Evolutionary conservation across 2,888 invertebrate genomes (phyloP).

Genomic region (Xylota segnis): DNA sequence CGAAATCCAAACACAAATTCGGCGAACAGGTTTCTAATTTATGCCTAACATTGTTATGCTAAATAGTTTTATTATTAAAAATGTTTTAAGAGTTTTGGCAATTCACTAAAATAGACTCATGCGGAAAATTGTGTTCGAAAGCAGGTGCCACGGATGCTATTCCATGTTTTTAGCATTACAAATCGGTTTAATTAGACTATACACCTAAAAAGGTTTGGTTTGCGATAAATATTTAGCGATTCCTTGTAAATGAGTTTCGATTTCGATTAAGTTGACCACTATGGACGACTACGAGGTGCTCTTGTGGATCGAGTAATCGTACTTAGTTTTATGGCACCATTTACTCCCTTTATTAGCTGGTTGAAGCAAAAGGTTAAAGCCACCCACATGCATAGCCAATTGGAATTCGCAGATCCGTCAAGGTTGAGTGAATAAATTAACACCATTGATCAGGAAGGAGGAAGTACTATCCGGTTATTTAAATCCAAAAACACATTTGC

Average conservation of each 20-base stretch:
- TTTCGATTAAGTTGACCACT: too few relatives aligned
- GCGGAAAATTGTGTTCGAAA: conserved; percentile 2
- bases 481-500: background rate
- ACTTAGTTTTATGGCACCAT: too few relatives aligned
- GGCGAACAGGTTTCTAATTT: conserved; percentile 17
- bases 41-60: conserved; percentile 39
- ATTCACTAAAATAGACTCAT: background rate
- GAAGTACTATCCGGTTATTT: background rate
- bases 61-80: conserved; percentile 45
- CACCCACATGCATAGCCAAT: background rate
- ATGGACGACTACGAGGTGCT: too few relatives aligned
- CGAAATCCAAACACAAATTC: conserved; percentile 3
- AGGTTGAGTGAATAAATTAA: background rate
- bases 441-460: background rate
- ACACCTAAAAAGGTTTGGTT: background rate
- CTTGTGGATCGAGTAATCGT: too few relatives aligned
- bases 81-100: conserved; percentile 7
- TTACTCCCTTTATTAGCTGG: background rate
- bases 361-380: background rate
- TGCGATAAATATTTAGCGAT: background rate
- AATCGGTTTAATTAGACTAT: background rate
- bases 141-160: background rate
- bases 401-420: background rate
- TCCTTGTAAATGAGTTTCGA: too few relatives aligned
- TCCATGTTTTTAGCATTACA: background rate